Percentiles rank a stretch among this genome's conserved stretches.
Conservation (phyloP, 2,888 invertebrate genomes). For the Apotomis capreana region DNA sequence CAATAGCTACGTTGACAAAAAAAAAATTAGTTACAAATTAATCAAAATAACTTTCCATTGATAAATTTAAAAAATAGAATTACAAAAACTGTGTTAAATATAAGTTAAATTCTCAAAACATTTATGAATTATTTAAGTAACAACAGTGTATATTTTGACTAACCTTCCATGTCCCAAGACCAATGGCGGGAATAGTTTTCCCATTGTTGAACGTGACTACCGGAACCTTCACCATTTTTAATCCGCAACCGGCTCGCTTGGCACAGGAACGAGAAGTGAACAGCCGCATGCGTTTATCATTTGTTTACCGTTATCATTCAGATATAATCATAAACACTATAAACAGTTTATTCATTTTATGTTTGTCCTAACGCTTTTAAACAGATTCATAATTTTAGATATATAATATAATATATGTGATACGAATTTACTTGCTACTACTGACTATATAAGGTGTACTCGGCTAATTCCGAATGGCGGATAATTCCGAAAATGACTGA, state of each 20-base stretch:
- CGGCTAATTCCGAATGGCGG: no score
- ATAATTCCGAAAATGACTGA: no score
- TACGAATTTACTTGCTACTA: no score
- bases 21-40: no score
- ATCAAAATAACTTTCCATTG: no score
- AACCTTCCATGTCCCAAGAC: conserved; percentile 68
- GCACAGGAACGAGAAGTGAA: conserved; percentile 39
- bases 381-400: no score
- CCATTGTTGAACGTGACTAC: conserved; percentile 61
- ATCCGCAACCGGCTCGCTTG: conserved; percentile 29
- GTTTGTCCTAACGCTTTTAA: no score
- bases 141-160: conserved; percentile 27
- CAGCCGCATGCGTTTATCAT: conserved; percentile 22
- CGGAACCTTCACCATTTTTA: conserved; percentile 58
- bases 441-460: no score
- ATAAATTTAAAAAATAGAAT: no score
- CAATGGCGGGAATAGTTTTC: conserved; percentile 59
- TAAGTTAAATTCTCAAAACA: neutral
- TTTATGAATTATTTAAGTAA: neutral
- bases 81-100: no score
- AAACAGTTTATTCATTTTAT: no score
- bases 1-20: conserved; percentile 11
- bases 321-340: neutral
- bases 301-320: conserved; percentile 10
- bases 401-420: no score